Base-by-base conservation (phyloP, 1,140 invertebrate species). In the Papilio polyxenes region DNA sequence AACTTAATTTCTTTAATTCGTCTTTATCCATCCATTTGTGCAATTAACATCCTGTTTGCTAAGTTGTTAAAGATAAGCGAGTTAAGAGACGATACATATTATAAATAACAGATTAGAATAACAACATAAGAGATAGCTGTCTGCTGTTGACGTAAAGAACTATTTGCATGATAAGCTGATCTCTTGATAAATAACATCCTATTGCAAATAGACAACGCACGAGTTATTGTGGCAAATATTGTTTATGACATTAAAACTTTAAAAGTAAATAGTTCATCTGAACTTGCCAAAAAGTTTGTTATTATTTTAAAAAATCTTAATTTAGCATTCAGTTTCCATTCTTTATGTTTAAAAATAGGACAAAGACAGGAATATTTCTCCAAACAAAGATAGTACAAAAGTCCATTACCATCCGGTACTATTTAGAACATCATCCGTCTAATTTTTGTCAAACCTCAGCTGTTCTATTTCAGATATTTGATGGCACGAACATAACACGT, bases 401-500 rank as follows among this genome's bases (percentile, higher is more conserved):
- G 15, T 53, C 51, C 10, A 13, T 4, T 13, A 56, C 23, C 23
- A 31, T 31, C 23, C 23, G 23, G 23, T 31, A 31, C 23, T 31
- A 31, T 31, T 51, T 74, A 10, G 51, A 75, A 51, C 15, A 44
- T 49, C 62, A 31, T 15, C 65, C 20, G 23, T 62, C 48, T 82
- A 48, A 72, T 82, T 75, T 56, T 75, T 83, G 48, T 76, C 53
- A 69, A 79, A 81, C 65, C 79, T 49, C n/a, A 81, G 75, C 15
- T 75, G 15, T 86, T 85, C 86, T 83, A 80, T 93, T 95, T 9
- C 90, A 97, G 97, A 97, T 99, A 83, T 96, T 99, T 88, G 98
- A 99, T 95, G 98, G 98, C 8, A 99, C 98, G 7, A 98, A 99
- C 91, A 98, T 98, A 69, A 98, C 98, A 0, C 93, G 96, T 69